Base-by-base conservation (phyloP, 2,113 vertebrate genomes). In the Silurus glanis region DNA sequence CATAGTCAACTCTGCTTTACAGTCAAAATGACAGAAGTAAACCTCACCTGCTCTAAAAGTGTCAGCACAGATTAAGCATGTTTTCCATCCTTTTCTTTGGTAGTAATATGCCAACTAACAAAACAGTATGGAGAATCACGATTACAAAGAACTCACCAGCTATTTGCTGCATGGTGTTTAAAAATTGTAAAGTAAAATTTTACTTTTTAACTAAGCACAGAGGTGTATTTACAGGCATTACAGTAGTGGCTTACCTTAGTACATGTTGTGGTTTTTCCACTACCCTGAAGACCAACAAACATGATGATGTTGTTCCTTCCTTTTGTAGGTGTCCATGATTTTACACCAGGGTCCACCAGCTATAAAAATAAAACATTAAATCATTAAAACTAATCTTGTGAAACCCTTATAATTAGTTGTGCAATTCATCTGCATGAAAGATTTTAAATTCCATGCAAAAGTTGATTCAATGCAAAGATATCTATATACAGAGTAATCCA, bases 81-180 rank as follows among this genome's bases (percentile, higher is more conserved):
- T 99, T 94, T 99, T 99, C 98, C 98, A 99, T 87, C 98, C 98
- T 95, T 99, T 99, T 91, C 97, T 97, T 94, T 99, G 98, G 93
- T 97, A 99, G 91, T 97, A 99, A 92, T 99, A 99, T 0, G 98
- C 98, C 92, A 99, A 91, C 98, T 99, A 92, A 59, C 78, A 53
- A 92, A 91, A 91, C 19, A 85, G 62, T 94, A 14, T 8, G 1
- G 64, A 51, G 58, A 69, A 62, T 45, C 21, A 62, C 47, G 12
- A 51, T 84, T 61, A 84, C 72, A 62, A 51, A 53, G 23, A 82
- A 51, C 37, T 37, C 37, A 1, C 51, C 51, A 78, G 12, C 0
- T 37, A 37, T 37, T 37, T 37, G 37, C 37, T 37, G 37, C 37
- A 37, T 37, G 37, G 37, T 2, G 37, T 37, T 37, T 37, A 37